Conservation (phyloP, 2,113 vertebrate genomes). For the Catharus fuscescens region DNA sequence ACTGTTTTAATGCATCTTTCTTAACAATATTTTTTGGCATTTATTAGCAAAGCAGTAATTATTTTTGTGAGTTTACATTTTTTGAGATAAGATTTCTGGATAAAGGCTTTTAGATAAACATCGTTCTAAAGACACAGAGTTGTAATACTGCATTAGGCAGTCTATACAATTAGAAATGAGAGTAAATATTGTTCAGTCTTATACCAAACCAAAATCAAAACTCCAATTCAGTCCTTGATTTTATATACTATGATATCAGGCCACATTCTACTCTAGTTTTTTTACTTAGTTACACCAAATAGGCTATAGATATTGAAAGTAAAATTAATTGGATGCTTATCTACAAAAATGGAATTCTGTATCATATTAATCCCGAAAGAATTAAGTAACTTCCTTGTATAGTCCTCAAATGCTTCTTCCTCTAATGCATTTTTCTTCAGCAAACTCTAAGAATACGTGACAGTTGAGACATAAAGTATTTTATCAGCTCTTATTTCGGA, state of each 20-base stretch:
- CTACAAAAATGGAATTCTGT: neutral
- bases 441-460: fast-evolving
- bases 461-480: neutral
- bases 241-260: neutral
- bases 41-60: neutral
- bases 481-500: neutral
- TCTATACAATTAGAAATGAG: neutral
- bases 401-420: neutral
- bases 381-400: neutral
- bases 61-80: neutral
- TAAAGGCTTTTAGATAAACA: neutral
- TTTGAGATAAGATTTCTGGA: neutral
- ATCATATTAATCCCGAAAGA: neutral
- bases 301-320: neutral
- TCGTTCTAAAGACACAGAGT: neutral
- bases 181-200: neutral
- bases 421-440: neutral
- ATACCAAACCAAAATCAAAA: neutral
- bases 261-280: neutral
- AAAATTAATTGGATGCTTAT: neutral
- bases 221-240: neutral
- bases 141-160: neutral
- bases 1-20: neutral
- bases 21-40: neutral
- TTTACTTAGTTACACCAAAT: neutral